Base-by-base conservation (phyloP, 2,888 invertebrate species). In the Aspidiotus destructor region DNA sequence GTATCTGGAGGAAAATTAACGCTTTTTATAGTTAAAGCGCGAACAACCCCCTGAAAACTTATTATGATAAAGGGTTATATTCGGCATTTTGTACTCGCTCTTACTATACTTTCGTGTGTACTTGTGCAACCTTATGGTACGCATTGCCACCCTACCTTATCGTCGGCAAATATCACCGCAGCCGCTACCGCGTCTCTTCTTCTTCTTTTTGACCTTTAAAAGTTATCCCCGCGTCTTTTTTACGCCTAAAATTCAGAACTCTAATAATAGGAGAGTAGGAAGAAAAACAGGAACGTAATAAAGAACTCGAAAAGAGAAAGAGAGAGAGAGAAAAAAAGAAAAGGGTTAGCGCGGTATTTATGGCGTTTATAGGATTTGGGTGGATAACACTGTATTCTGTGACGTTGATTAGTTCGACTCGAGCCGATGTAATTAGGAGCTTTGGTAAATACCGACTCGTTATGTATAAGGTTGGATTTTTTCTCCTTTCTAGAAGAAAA, bases 61-160 rank as follows among this genome's bases (percentile, higher is more conserved):
- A 65, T 65, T 65, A 65, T 65, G 65, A 65, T 65, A 65, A 65
- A 65, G 65, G 65, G 65, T 65, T 65, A 65, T 65, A 58, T 65
- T 48, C 48, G 48, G 48, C 48, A 48, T 48, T 48, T 28, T 28
- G 28, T 28, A 28, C 28, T 28, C 5, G 28, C 28, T 28, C 28
- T 28, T 28, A 28, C 28, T 48, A 48, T 48, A 48, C 6, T 48
- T 48, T 48, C 58, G 57, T 65, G 58, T 58, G 41, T 13, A 28
- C 28, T 28, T 28, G 28, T 28, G 5, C 28, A 28, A 28, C 28
- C 28, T 28, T 28, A 28, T 28, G 28, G 28, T 28, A 28, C 58
- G 58, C 28, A 58, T 58, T 40, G 65, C 41, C 58, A 42, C 55
- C 58, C 65, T 58, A 41, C 28, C 44, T 52, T 57, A 15, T 58